Conservation (phyloP, 2,113 vertebrate genomes). For the Nannospalax galili region DNA sequence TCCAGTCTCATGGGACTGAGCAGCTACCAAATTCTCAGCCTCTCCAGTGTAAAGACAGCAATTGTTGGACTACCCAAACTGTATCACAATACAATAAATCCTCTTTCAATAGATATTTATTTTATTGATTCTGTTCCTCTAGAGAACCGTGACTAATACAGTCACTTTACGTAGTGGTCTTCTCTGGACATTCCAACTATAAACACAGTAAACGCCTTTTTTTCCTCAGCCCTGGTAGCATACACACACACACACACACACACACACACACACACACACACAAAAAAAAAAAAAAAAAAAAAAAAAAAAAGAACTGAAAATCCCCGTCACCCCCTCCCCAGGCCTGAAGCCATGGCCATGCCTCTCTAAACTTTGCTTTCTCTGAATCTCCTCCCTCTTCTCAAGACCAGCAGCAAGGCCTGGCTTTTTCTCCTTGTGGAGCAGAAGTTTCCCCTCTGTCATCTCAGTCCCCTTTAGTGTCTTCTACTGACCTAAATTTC, state of each 20-base stretch:
- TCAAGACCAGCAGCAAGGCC: too few species aligned
- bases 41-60: too few species aligned
- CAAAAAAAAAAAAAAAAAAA: too few species aligned
- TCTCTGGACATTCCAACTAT: background rate
- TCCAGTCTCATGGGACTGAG: too few species aligned
- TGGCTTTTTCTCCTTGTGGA: background rate
- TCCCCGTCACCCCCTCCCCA: too few species aligned
- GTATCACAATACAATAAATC: too few species aligned
- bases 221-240: background rate
- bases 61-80: background rate
- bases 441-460: background rate
- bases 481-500: background rate
- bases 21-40: background rate
- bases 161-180: background rate
- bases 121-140: background rate
- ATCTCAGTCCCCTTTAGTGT: background rate
- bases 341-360: background rate
- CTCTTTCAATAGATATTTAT: background rate
- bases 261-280: background rate
- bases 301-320: too few species aligned
- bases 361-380: background rate
- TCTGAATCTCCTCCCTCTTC: background rate
- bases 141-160: background rate
- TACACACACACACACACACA: background rate
- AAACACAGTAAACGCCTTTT: background rate